Evolutionary conservation across 2,113 vertebrate genomes (phyloP), one percentile per base, ranked within the genome.

Genomic region (Nannobrachium achirus): DNA sequence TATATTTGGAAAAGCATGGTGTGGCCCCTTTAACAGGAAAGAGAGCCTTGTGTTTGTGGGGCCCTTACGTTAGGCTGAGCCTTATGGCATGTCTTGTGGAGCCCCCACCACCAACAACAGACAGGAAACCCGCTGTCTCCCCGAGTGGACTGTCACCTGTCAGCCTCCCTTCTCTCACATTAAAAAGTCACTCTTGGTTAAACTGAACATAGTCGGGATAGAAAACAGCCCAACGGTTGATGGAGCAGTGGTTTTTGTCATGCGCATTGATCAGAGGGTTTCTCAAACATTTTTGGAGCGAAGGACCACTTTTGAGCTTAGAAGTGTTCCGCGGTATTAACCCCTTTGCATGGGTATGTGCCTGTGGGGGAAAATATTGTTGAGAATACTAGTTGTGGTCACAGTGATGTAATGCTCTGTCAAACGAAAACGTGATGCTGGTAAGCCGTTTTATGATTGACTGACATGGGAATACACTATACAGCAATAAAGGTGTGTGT

Each of bases 31-130:
- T 18, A 51, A 63, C 18, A 0, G 10, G 45, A 66, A 66, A 64
- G 58, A 66, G 63, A 64, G 58, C 69, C 56, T 15, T 8, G 66
- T 66, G 66, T 78, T 86, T 86, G 72, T 84, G 76, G 79, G 72
- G 81, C 83, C 71, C 69, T 68, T 3, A 49, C 42, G 72, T 81
- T 83, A 83, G 63, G 39, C 60, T 62, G 81, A 80, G 25, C 73
- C 76, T 77, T 70, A 71, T n/a, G n/a, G 6, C 73, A 63, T 74
- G 67, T 77, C 45, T 67, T 33, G 45, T 72, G 62, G n/a, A 10
- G 18, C 19, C 55, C 49, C 38, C 16, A 16, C 18, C 53, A 40
- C 25, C 53, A 56, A 33, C 44, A 61, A 10, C 73, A 74, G 72
- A 76, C 75, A 78, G 69, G 55, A 74, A 77, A 77, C 59, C n/a